Evolutionary conservation across 1,140 invertebrate genomes (phyloP), one percentile per base, ranked within the genome.

Genomic region (Drosophila parabipectinata): DNA sequence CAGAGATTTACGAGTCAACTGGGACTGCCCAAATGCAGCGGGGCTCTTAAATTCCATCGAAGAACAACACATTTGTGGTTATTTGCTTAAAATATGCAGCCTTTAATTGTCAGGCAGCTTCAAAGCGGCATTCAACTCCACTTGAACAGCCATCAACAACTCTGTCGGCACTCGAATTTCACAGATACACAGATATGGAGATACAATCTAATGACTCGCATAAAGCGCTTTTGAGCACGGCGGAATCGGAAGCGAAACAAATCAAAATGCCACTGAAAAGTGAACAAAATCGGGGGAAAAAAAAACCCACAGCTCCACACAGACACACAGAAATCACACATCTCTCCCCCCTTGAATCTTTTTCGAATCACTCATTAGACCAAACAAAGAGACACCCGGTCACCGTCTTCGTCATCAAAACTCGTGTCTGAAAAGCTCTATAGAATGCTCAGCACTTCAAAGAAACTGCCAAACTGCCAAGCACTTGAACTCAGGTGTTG

Each of bases 221-320:
- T 57, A 60, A 87, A 80, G 10, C 28, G 53, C 57, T 68, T 53
- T 48, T 32, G 37, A 54, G 63, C 15, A 12, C 74, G 44, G 45
- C 68, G 72, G 53, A 83, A 83, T 88, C 83, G 83, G 83, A 88
- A 88, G 84, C 83, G 59, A 79, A 76, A 69, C 71, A 64, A 88
- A 87, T 87, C 68, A 74, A 85, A 71, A 60, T 80, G 71, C 64
- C 71, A 55, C 77, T 60, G 68, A 87, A 69, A 71, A 75, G 30
- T 18, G 39, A 39, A 45, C 15, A 47, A 63, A 56, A 37, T 60
- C 56, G 58, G 24, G 39, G 24, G 50, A 12, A 41, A 63, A 41
- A 63, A 63, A 73, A 73, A 59, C 37, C 71, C 63, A 52, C 28
- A 52, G 12, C 51, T 52, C 18, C 72, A 48, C 69, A 75, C 60